Conservation (phyloP, 2,888 invertebrate genomes). For the Hoplodrina ambigua region DNA sequence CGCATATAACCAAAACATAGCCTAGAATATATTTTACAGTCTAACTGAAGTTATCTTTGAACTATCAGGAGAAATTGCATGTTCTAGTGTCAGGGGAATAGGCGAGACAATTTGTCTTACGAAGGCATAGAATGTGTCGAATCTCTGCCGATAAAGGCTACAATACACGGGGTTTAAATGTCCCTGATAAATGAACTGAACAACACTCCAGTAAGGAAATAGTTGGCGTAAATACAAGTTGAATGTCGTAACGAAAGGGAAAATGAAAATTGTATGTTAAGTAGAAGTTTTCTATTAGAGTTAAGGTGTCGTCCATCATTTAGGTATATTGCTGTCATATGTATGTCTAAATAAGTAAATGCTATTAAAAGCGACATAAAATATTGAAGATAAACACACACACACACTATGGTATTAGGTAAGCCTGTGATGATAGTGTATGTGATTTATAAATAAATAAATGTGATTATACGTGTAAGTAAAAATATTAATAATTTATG, state of each 20-base stretch:
- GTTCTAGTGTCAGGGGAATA: conserved; percentile 72
- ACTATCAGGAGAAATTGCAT: conserved; percentile 78
- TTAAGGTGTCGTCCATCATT: conserved; percentile 7
- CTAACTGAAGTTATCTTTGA: conserved; percentile 71
- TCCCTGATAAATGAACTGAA: conserved; percentile 59
- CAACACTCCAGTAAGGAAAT: conserved; percentile 49
- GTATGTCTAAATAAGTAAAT: conserved; percentile 1
- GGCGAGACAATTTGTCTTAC: conserved; percentile 76
- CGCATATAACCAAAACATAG: conserved; percentile 66
- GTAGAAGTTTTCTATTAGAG: conserved; percentile 3
- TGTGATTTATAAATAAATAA: too few species aligned
- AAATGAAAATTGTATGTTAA: conserved; percentile 45
- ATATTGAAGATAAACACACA: conserved; percentile 14
- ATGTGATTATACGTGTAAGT: conserved; percentile 2
- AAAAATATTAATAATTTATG: conserved; percentile 27
- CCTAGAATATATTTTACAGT: conserved; percentile 65
- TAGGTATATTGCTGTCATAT: conserved; percentile 10
- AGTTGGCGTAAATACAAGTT: conserved; percentile 31
- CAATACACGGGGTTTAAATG: conserved; percentile 52
- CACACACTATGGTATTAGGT: too few species aligned
- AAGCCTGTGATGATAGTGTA: too few species aligned
- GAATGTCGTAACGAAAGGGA: conserved; percentile 37
- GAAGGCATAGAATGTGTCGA: conserved; percentile 71
- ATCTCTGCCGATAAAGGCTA: conserved; percentile 60
- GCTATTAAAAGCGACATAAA: conserved; percentile 12